Base-by-base conservation (phyloP, 1,140 invertebrate species). In the Schmidtea mediterranea region DNA sequence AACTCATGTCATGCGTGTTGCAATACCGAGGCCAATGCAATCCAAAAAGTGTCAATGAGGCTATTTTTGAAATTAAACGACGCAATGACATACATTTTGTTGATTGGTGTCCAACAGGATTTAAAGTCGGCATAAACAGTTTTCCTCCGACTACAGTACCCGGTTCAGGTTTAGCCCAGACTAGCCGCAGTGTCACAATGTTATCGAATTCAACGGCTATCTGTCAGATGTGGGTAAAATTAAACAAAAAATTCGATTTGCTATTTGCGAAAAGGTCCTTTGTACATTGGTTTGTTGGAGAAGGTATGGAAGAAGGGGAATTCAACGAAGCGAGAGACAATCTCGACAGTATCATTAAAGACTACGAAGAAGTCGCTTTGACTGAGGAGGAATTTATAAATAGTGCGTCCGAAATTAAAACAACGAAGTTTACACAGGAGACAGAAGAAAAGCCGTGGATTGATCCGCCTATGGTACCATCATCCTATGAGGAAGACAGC, bases 1-100 rank as follows among this genome's bases (percentile, higher is more conserved):
- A 57, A 48, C 57, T 52, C 43, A 53, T 53, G 52, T 47, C 53
- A 18, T 81, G 79, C 48, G 52, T 50, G 46, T 23, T 53, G 40
- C 43, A 52, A 16, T 53, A 51, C 32, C 36, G 52, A 46, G 52
- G 52, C 16, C 46, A 52, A n/a, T 45, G 52, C 23, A 55, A 69
- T 21, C 69, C 78, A 0, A 82, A 81, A 58, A 78, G 79, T 59
- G 78, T 81, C 0, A 80, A 80, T 59, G 76, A 77, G 13, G 76
- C 79, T 16, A 79, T 80, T 54, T 76, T 76, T 2, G 71, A 73
- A 18, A 78, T 80, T 60, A 80, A 80, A 59, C 79, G 74, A 0
- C 52, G 47, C 18, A 45, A 40, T 56, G 43, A 46, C 13, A 79
- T 54, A 26, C 49, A 53, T 32, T 54, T 54, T 51, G 53, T 54